phyloP scores from a whole-genome alignment of 1,140 invertebrate species.

The Papilio dardanus region DNA sequence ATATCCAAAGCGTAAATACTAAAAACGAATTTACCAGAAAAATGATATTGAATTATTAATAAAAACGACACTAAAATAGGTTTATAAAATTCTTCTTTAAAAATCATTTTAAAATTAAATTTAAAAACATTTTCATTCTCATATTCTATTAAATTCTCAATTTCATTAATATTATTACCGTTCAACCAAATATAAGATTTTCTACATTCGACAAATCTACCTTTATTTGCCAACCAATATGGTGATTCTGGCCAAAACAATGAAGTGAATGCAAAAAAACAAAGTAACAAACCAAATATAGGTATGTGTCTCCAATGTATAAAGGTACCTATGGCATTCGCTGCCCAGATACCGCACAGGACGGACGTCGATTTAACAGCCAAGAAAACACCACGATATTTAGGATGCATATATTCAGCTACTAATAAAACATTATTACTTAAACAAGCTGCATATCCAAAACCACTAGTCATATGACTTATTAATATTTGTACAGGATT shows the following conservation, averaged over 20 bases:
- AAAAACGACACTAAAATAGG: conserved; percentile 43
- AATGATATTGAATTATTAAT: conserved; percentile 40
- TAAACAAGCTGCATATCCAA: conserved; percentile 45
- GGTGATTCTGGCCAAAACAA: conserved; percentile 58
- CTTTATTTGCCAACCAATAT: conserved; percentile 53
- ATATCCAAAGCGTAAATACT: conserved; percentile 54
- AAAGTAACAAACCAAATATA: conserved; percentile 48
- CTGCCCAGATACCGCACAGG: conserved; percentile 54
- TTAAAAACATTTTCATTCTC: conserved; percentile 35
- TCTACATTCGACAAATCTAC: conserved; percentile 47
- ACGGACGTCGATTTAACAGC: conserved; percentile 52
- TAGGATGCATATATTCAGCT: conserved; percentile 50
- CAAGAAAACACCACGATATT: conserved; percentile 53
- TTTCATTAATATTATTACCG: conserved; percentile 47
- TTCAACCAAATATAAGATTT: conserved; percentile 48
- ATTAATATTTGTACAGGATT: conserved; percentile 48
- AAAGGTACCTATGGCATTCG: conserved; percentile 58
- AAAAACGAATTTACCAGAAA: conserved; percentile 52
- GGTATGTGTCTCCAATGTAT: conserved; percentile 56
- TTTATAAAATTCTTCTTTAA: conserved; percentile 45
- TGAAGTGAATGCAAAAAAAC: conserved; percentile 43
- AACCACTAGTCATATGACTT: conserved; percentile 49
- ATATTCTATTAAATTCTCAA: conserved; percentile 44
- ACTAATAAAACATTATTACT: conserved; percentile 48
- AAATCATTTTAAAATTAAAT: conserved; percentile 30